Conservation (phyloP, 2,797 vertebrate genomes). For the Poeciliopsis infans region DNA sequence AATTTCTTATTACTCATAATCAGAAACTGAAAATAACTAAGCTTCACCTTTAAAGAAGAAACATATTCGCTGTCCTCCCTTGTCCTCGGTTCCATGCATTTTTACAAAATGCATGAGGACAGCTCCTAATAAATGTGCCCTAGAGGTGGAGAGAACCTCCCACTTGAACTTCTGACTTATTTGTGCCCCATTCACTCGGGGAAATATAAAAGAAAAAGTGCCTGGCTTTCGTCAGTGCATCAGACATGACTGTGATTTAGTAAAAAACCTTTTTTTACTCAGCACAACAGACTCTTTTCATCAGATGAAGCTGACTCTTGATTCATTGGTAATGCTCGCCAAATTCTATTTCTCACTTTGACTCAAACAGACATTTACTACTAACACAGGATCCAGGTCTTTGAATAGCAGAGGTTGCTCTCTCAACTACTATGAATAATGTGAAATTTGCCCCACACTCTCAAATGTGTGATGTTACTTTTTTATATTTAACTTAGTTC, state of each 20-base stretch:
- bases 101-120: slow-evolving; percentile 4
- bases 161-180: slow-evolving; percentile 10
- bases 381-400: slow-evolving; percentile 3
- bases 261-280: slow-evolving; percentile 12
- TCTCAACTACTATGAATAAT: slow-evolving; percentile 12
- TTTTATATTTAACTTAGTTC: not conserved
- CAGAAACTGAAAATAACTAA: not conserved
- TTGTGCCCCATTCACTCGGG: slow-evolving; percentile 8
- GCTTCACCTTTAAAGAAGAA: not conserved
- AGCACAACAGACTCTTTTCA: slow-evolving; percentile 7
- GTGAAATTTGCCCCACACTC: slow-evolving; percentile 3
- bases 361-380: slow-evolving; percentile 1
- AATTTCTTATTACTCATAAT: not conserved
- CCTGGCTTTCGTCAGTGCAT: slow-evolving; percentile 9
- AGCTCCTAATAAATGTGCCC: slow-evolving; percentile 3
- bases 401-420: not conserved
- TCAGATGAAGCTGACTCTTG: slow-evolving; percentile 6
- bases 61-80: not conserved
- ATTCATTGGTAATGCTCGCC: slow-evolving; percentile 13
- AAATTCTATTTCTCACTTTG: slow-evolving; percentile 19
- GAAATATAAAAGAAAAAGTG: slow-evolving; percentile 3
- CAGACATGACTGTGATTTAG: slow-evolving; percentile 1
- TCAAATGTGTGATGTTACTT: slow-evolving; percentile 3
- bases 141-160: slow-evolving; percentile 2
- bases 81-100: not conserved